Conservation (phyloP, 2,888 invertebrate genomes). For the Phoenoteleia sp. region DNA sequence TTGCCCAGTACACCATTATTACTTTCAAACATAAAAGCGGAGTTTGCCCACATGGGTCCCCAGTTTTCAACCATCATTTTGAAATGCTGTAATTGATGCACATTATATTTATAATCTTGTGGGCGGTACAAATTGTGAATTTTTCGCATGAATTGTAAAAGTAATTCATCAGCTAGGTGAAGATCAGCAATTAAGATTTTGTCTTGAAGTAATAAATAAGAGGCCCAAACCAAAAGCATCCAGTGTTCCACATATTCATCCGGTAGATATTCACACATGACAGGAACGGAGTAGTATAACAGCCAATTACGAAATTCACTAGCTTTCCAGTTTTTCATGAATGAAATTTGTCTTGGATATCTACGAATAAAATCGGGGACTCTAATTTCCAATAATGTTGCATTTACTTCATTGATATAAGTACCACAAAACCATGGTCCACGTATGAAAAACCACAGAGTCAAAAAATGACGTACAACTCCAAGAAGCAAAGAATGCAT, state of each 20-base stretch:
- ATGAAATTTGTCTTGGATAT: constrained; percentile 60
- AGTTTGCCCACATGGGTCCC: constrained; percentile 18
- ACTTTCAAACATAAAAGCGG: constrained; percentile 23
- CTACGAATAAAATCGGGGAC: constrained; percentile 67
- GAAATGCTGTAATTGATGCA: constrained; percentile 65
- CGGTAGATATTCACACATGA: constrained; percentile 61
- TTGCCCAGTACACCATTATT: constrained; percentile 2
- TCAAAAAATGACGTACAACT: constrained; percentile 35
- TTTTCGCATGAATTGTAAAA: constrained; percentile 68
- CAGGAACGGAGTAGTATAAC: constrained; percentile 73
- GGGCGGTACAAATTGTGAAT: constrained; percentile 59
- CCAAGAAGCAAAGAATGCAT: constrained; percentile 74
- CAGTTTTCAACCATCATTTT: not conserved
- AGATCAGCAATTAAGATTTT: constrained; percentile 58
- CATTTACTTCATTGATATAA: constrained; percentile 44
- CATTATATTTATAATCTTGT: constrained; percentile 71
- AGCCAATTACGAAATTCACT: constrained; percentile 70
- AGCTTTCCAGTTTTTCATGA: constrained; percentile 68
- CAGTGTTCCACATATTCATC: constrained; percentile 71
- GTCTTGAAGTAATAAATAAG: constrained; percentile 66
- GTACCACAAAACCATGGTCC: constrained; percentile 66
- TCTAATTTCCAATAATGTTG: constrained; percentile 29
- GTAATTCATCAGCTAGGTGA: constrained; percentile 51
- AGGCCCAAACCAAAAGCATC: constrained; percentile 65
- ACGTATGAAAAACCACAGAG: constrained; percentile 29